Base-by-base conservation (phyloP, 2,113 vertebrate species). In the Amblyornis subalaris region DNA sequence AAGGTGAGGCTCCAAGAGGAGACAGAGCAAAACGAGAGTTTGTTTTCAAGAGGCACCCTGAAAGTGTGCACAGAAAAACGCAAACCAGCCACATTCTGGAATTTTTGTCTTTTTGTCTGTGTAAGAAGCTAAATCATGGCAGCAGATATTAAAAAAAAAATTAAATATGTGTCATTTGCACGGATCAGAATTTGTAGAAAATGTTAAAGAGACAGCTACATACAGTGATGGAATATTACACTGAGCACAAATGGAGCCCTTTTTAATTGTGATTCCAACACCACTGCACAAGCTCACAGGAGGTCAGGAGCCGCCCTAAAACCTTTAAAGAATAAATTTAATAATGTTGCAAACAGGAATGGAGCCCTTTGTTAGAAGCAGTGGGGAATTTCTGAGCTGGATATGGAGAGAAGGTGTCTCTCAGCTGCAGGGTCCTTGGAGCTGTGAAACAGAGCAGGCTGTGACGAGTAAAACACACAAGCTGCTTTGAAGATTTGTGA, bases 1-100 rank as follows among this genome's bases (percentile, higher is more conserved):
- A 91, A 96, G 88, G 92, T 92, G 78, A 92, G 90, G 38, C 60
- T 85, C 35, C 51, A 42, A 65, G 50, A 93, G 33, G 33, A 85
- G 57, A 38, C 0, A 0, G 71, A 85, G 29, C 5, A 35, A 58
- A 94, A 85, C 8, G 7, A 10, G 16, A 67, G 29, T 12, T 89
- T 23, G 6, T 70, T 95, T 88, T 73, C 40, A 29, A 88, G 90
- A 47, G 35, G 10, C 20, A 47, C 47, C 38, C n/a, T 42, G 45
- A 58, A 84, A 83, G 64, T 44, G 61, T 36, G 36, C 25, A 20
- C 6, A 57, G 50, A 19, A 44, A 71, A 75, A 40, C 42, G 54
- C 14, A 73, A 61, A 62, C 9, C 25, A 66, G 67, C 17, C 26
- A n/a, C 1, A 0, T 47, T 70, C 86, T 45, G 42, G 72, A 94